Evolutionary conservation across 2,113 vertebrate genomes (phyloP).

Genomic region (Glaucomys volans): DNA sequence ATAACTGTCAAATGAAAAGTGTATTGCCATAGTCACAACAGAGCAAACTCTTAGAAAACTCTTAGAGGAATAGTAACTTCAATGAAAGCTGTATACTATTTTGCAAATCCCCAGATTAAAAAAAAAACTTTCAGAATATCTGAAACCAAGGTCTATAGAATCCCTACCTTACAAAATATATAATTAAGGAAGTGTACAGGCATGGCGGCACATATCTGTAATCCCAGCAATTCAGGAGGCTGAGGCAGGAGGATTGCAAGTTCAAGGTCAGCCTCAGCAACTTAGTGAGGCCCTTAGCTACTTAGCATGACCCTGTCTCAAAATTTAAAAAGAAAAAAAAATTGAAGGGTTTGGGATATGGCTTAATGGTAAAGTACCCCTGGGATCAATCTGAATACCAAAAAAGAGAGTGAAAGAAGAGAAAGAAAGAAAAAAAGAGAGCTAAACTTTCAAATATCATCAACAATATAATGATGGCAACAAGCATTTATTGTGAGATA

Average conservation of each 20-base stretch:
- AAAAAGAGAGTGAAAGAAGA: too few relatives aligned
- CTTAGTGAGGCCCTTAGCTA: too few relatives aligned
- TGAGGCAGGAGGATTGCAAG: too few relatives aligned
- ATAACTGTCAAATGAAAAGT: neutral
- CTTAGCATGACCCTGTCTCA: too few relatives aligned
- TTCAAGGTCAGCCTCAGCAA: too few relatives aligned
- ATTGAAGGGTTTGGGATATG: too few relatives aligned
- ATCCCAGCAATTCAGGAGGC: too few relatives aligned
- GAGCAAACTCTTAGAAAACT: neutral
- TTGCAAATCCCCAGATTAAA: constrained; percentile 44
- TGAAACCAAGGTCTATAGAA: constrained; percentile 53
- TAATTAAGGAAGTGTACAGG: constrained; percentile 48
- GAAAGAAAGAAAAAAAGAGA: constrained; percentile 62
- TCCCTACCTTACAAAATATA: constrained; percentile 27
- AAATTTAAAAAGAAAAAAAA: too few relatives aligned
- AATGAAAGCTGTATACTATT: neutral
- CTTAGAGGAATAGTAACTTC: neutral
- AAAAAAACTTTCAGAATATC: constrained; percentile 58
- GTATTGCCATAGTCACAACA: neutral
- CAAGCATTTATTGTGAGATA: neutral
- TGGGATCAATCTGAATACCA: too few relatives aligned
- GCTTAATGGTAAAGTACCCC: too few relatives aligned
- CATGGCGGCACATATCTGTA: too few relatives aligned
- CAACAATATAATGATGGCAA: neutral
- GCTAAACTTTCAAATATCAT: constrained; percentile 68